Base-by-base conservation (phyloP, 1,140 invertebrate species). In the Pogonognathellus flavescens region DNA sequence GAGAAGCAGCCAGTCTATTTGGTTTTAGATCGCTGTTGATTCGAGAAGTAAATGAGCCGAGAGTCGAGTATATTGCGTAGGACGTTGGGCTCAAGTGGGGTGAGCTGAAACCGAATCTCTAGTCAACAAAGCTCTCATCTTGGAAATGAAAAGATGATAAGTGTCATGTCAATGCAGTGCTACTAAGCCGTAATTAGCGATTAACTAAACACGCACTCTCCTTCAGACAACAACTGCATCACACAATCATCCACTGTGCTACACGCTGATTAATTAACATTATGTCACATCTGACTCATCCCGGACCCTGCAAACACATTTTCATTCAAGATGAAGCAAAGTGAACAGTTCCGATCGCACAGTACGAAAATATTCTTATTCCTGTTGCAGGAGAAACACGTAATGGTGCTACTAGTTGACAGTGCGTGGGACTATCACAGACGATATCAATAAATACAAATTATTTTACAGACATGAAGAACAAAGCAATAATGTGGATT, bases 71-170 rank as follows among this genome's bases (percentile, higher is more conserved):
- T 49, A 9, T 72, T 72, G 66, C 66, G 66, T 72, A 70, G 62
- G 62, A 10, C 22, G 62, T 11, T 70, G 20, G 66, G 66, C 66
- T 72, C 66, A 72, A 72, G 66, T 72, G 66, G 66, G 66, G 31
- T 72, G 66, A 72, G 66, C 66, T 72, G 66, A 72, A 72, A 72
- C 66, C 10, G 31, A 72, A 72, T 72, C 66, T 72, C 4, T 72
- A 11, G 25, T 72, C 66, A 49, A 72, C 25, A 41, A 13, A 72
- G 22, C 20, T 70, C 66, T 72, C 66, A 18, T 57, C 53, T 57
- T 57, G n/a, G 62, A 70, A 25, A 70, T 49, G 66, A 72, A 72
- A 72, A 41, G 66, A 72, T 72, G 66, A 72, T 72, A 57, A 13
- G 53, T 57, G 53, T 57, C 53, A 57, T 57, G 53, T 57, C 53